Percentiles rank a stretch among this genome's conserved stretches.
phyloP scores from a whole-genome alignment of 2,888 invertebrate genomes.

The Cephonodes hylas region DNA sequence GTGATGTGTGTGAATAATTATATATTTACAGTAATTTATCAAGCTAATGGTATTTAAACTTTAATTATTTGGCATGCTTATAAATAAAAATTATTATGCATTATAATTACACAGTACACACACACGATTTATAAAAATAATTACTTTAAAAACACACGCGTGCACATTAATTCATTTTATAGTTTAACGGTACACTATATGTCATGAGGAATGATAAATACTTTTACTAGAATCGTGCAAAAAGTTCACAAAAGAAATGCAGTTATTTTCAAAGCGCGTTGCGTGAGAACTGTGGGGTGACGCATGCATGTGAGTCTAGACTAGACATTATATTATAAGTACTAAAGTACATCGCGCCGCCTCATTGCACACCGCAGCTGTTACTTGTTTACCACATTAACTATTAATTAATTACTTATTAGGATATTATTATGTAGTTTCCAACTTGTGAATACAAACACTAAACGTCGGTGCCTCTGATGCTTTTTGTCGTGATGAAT shows the following conservation, averaged over 20 bases:
- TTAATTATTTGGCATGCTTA: no score
- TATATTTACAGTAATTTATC: no score
- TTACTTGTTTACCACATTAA: constrained; percentile 59
- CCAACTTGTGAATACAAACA: not conserved
- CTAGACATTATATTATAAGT: constrained; percentile 23
- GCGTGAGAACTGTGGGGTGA: constrained; percentile 71
- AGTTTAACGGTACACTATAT: not conserved
- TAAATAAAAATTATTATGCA: no score
- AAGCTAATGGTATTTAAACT: no score
- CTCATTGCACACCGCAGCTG: constrained; percentile 63
- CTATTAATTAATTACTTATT: constrained; percentile 68
- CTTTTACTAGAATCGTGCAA: not conserved
- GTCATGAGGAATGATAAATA: constrained; percentile 3
- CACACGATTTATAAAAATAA: not conserved
- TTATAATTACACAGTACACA: no score
- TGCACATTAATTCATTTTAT: constrained; percentile 1
- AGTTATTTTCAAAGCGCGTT: constrained; percentile 58
- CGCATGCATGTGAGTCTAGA: constrained; percentile 62
- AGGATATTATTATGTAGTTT: not conserved
- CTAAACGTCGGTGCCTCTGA: not conserved
- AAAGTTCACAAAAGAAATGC: not conserved
- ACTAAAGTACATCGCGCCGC: constrained; percentile 36
- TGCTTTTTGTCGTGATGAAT: not conserved
- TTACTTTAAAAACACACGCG: not conserved
- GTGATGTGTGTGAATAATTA: no score